Base-by-base conservation (phyloP, 2,797 vertebrate species). In the Diglossa cyanea region DNA sequence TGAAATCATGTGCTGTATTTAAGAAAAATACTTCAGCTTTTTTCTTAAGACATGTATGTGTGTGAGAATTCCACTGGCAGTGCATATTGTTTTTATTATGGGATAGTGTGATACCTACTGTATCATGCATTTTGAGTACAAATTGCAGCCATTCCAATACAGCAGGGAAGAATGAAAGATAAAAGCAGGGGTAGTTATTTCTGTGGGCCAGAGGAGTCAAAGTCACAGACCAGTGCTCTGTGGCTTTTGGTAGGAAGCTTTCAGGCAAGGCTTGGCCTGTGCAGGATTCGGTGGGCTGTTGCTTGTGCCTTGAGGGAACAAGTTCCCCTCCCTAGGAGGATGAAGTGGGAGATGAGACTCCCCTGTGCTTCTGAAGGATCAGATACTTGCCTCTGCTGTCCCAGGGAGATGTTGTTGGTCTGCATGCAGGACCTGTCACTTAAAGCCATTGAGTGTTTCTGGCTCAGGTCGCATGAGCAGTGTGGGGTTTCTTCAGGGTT, bases 251-350 rank as follows among this genome's bases (percentile, higher is more conserved):
- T 44, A 47, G 54, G 76, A 75, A n/a, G 20, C 31, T 48, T 68
- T 47, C 33, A 17, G 39, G 13, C 31, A 45, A 84, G 39, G 23
- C 25, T 62, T 73, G 68, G 68, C 25, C 66, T 57, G 10, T 0
- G 0, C 7, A 4, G 66, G 44, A 13, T 30, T n/a, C 1, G 0
- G 26, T 72, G 66, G 4, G 28, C 39, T 80, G 42, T 47, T 55
- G 10, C 12, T 17, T 60, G 6, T 37, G 30, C 55, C 35, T 17
- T n/a, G 17, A 81, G 23, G 40, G 55, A 86, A 1, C 44, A 47
- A 37, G 6, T 62, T 60, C 21, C 17, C 3, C 9, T 48, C 55
- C 58, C 7, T 20, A 6, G 42, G 42, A 65, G 48, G 17, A 19
- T 11, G 54, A 71, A 6, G 16, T 61, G 35, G 55, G 31, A 86